Base-by-base conservation (phyloP, 2,888 invertebrate species). In the Hyles lineata region DNA sequence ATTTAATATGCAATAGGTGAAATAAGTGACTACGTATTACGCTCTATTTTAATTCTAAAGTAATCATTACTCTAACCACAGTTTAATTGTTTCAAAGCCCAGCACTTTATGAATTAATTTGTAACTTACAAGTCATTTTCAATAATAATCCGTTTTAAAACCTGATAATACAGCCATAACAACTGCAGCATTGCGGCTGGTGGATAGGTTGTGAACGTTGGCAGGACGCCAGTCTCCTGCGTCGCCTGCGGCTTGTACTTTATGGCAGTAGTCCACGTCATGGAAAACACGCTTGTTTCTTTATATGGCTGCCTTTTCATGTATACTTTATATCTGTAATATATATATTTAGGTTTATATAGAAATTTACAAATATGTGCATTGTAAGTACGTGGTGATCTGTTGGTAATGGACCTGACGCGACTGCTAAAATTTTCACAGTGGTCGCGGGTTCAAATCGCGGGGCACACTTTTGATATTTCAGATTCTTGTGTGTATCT, bases 191-290 rank as follows among this genome's bases (percentile, higher is more conserved):
- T 25, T 60, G 25, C 25, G 9, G n/a, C 2, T 9, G n/a, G 21
- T 11, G 60, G 25, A 25, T 23, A 25, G 60, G 11, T 25, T 60
- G 21, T 60, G 60, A 60, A 25, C 5, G 60, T 60, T 60, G 60
- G 60, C 60, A 60, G 60, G 60, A 60, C 23, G 60, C 60, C 60
- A 60, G 25, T 15, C 25, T 60, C 23, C 15, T 60, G 23, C 23
- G 11, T 15, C 23, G 5, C 25, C 59, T 59, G 21, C 59, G 9
- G 21, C 58, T 60, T 58, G 21, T 23, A 23, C 25, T 11, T 60
- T 60, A 60, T 9, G 25, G 15, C 25, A 25, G 2, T 21, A 23
- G 23, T 4, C 23, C 5, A 11, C 1, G 11, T 60, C 25, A 11
- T 60, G 60, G 23, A 23, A 60, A 15, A 23, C 23, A n/a, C n/a